These are phyloP conservation scores for Archips xylosteana DNA, from an alignment of 2,888 invertebrate genomes.

Conservation along the genomic window DNA sequence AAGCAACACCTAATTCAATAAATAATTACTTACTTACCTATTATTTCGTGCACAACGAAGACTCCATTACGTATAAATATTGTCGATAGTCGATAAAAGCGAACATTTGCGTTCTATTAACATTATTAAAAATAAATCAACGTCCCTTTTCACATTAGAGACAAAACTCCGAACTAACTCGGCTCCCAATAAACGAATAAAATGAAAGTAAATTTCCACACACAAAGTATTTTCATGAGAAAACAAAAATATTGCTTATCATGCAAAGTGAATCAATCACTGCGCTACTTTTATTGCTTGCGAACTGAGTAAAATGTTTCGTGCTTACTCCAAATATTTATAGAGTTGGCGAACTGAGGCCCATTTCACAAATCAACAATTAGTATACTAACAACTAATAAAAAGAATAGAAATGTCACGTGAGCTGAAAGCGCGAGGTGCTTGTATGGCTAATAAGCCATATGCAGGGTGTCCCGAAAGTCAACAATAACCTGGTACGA, in stretches of 20 bases:
- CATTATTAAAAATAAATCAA: neutral
- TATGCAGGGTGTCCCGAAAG: too few relatives aligned
- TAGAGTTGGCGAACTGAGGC: neutral
- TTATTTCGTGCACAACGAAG: too few relatives aligned
- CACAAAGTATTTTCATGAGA: constrained; percentile 32
- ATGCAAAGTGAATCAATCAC: constrained; percentile 40
- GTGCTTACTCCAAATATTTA: constrained; percentile 9
- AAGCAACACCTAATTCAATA: too few relatives aligned
- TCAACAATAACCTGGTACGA: too few relatives aligned
- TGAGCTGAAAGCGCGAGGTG: too few relatives aligned
- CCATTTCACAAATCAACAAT: neutral
- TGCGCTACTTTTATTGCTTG: constrained; percentile 28
- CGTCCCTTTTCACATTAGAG: neutral
- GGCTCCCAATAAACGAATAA: constrained; percentile 12
- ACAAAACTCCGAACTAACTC: constrained; percentile 6
- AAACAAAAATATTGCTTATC: constrained; percentile 38
- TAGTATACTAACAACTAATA: neutral
- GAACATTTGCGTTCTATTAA: neutral
- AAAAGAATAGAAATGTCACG: too few relatives aligned
- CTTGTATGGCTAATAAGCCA: too few relatives aligned
- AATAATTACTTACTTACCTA: too few relatives aligned
- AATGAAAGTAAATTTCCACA: constrained; percentile 26
- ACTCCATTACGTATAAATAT: too few relatives aligned
- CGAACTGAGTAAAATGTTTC: constrained; percentile 26
- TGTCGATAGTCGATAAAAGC: neutral